Evolutionary conservation across 2,888 invertebrate genomes (phyloP).

Genomic region (Drosophila nr. fundita): DNA sequence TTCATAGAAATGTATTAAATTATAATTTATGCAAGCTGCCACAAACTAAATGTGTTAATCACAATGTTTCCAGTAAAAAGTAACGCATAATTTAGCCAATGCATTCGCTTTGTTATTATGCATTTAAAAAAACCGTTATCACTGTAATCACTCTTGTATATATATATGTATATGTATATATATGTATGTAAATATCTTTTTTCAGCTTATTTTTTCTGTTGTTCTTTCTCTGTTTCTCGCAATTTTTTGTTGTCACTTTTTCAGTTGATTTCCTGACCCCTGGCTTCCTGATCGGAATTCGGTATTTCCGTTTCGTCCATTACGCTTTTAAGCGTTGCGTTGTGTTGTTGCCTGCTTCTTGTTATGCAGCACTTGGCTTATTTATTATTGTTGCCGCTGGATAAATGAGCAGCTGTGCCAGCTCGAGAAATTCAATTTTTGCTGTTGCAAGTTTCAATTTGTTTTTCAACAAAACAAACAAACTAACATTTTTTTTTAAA

Average conservation of each 20-base stretch:
- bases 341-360: conserved; percentile 37
- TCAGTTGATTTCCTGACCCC: conserved; percentile 77
- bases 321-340: conserved; percentile 67
- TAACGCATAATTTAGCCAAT: conserved; percentile 22
- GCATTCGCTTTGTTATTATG: conserved; percentile 37
- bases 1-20: conserved; percentile 4
- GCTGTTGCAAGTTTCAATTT: conserved; percentile 21
- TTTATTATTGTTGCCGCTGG: conserved; percentile 47
- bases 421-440: conserved; percentile 37
- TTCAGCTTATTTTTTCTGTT: conserved; percentile 14
- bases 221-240: conserved; percentile 36
- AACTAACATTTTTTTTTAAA: not conserved
- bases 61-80: conserved; percentile 4
- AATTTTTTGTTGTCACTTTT: conserved; percentile 65
- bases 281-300: conserved; percentile 77
- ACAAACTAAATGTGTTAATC: conserved; percentile 14
- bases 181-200: conserved; percentile 4
- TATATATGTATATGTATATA: not conserved
- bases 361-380: conserved; percentile 23
- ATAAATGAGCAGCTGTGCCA: conserved; percentile 24
- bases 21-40: conserved; percentile 18
- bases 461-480: not conserved
- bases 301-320: conserved; percentile 78
- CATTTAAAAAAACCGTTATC: conserved; percentile 9
- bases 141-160: too few species aligned